These are phyloP conservation scores for Syngnathus acus DNA, from an alignment of 2,797 vertebrate species.

Conservation along the genomic window DNA sequence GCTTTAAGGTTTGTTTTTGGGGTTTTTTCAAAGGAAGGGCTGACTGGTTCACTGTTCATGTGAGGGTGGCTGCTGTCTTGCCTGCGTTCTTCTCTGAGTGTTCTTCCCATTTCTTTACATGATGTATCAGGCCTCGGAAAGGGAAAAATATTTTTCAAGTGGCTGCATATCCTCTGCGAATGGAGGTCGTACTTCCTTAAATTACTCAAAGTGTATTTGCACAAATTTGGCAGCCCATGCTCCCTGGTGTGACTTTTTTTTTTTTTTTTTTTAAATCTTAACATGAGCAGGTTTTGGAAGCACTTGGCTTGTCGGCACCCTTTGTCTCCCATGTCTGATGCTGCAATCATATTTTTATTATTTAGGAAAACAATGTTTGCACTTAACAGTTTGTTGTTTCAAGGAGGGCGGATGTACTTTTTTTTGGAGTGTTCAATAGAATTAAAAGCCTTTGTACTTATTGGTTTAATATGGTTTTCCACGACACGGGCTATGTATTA, in stretches of 20 bases:
- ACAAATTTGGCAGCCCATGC: constrained; percentile 68
- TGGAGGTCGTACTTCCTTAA: constrained; percentile 17
- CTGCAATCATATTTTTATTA: constrained; percentile 74
- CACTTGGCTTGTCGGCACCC: constrained; percentile 71
- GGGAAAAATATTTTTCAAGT: constrained; percentile 20
- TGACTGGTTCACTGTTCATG: constrained; percentile 1
- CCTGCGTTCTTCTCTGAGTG: not conserved
- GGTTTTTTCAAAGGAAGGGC: not conserved
- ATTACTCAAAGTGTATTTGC: constrained; percentile 67
- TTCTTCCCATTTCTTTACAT: not conserved
- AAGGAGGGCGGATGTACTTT: constrained; percentile 78
- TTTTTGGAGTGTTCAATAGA: constrained; percentile 66
- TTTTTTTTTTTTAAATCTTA: constrained; percentile 43
- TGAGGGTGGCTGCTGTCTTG: not conserved
- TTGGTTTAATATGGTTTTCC: constrained; percentile 85
- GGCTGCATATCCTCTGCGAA: constrained; percentile 20
- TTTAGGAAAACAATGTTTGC: constrained; percentile 78
- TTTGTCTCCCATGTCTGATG: constrained; percentile 81
- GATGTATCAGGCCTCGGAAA: not conserved
- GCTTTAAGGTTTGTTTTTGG: not conserved
- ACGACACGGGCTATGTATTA: constrained; percentile 75
- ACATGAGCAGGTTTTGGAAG: constrained; percentile 63
- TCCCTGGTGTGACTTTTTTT: not conserved
- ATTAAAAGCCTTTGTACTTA: constrained; percentile 76
- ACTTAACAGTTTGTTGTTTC: constrained; percentile 83